Evolutionary conservation across 1,140 invertebrate genomes (phyloP).

Genomic region (Drosophila ogumai): DNA sequence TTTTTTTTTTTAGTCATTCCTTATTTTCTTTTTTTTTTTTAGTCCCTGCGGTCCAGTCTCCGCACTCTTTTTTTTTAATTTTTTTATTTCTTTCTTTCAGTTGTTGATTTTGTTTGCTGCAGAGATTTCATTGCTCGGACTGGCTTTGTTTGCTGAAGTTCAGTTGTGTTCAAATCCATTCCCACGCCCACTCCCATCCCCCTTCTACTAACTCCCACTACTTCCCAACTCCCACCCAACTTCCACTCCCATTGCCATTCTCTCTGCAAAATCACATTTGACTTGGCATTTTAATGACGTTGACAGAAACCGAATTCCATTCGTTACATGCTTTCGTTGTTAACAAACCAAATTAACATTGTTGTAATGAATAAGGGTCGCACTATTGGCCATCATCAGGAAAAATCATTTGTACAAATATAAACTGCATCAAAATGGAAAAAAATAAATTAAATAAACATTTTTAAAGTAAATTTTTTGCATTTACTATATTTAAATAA

Average conservation of each 20-base stretch:
- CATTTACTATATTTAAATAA: no score
- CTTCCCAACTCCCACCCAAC: neutral
- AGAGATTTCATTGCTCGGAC: slow-evolving; percentile 58
- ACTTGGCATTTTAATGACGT: slow-evolving; percentile 75
- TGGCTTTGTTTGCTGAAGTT: slow-evolving; percentile 60
- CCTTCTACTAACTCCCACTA: neutral
- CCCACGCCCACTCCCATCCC: slow-evolving; percentile 3
- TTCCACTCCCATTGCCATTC: slow-evolving; percentile 5
- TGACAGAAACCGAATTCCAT: slow-evolving; percentile 54
- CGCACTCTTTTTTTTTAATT: neutral
- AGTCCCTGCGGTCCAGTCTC: slow-evolving; percentile 13
- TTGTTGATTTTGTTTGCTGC: slow-evolving; percentile 58
- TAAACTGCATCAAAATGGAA: neutral
- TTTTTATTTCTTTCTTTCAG: slow-evolving; percentile 1
- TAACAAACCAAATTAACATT: slow-evolving; percentile 35
- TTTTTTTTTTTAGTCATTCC: neutral
- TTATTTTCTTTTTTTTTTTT: neutral
- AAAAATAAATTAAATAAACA: no score
- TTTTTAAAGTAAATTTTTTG: no score
- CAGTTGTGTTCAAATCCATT: slow-evolving; percentile 15
- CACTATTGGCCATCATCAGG: neutral
- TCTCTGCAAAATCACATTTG: slow-evolving; percentile 69
- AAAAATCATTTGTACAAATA: no score
- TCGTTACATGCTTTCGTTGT: slow-evolving; percentile 13
- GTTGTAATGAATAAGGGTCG: neutral